Evolutionary conservation across 1,140 invertebrate genomes (phyloP).

Genomic region (Eupristina koningsbergeri): DNA sequence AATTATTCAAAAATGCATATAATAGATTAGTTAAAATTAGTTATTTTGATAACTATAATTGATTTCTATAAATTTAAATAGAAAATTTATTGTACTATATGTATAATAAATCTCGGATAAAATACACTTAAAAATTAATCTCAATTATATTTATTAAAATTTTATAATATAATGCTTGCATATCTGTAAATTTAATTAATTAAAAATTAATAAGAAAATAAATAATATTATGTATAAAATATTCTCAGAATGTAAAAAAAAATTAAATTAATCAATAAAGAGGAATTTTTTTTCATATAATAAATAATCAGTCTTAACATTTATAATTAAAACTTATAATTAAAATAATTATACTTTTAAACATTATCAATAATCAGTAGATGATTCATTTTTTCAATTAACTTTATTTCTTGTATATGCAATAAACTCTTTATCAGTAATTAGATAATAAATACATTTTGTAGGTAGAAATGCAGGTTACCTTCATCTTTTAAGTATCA

Average conservation of each 20-base stretch:
- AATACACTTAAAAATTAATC: too few species aligned
- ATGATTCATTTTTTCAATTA: conserved; percentile 28
- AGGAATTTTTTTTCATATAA: neutral
- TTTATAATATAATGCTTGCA: too few species aligned
- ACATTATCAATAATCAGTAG: conserved; percentile 4
- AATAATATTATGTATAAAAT: neutral
- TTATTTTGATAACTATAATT: too few species aligned
- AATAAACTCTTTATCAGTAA: conserved; percentile 20
- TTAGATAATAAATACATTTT: conserved; percentile 5
- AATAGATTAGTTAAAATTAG: too few species aligned
- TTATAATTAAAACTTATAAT: conserved; percentile 16
- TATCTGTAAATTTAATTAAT: too few species aligned
- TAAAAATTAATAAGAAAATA: neutral
- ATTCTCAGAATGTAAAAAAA: neutral
- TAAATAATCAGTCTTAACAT: neutral
- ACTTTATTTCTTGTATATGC: neutral
- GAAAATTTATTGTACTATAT: too few species aligned
- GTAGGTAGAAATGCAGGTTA: conserved; percentile 5
- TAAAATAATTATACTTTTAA: neutral
- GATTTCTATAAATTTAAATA: too few species aligned
- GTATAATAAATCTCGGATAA: too few species aligned
- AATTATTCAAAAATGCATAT: neutral
- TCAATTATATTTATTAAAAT: too few species aligned
- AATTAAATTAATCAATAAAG: neutral
- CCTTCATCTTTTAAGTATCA: neutral